Evolutionary conservation across 2,888 invertebrate species (phyloP).

Genomic region (Danaus chrysippus): DNA sequence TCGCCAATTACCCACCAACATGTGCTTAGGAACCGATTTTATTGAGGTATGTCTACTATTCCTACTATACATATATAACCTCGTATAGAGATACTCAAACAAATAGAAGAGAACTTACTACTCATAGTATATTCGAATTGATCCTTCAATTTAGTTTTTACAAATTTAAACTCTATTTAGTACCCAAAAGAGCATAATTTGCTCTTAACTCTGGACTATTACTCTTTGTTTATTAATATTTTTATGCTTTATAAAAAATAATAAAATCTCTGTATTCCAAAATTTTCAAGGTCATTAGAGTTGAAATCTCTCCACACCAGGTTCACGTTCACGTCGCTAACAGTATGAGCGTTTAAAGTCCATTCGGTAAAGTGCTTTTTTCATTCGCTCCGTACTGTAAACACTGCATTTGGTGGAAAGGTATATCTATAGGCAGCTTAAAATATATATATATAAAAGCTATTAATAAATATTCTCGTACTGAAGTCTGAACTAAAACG

Average conservation of each 20-base stretch:
- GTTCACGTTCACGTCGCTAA: conserved; percentile 19
- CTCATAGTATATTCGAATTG: no score
- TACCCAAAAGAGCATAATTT: no score
- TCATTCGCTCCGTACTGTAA: conserved; percentile 34
- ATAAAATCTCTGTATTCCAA: no score
- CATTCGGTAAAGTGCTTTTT: conserved; percentile 35
- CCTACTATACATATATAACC: not conserved
- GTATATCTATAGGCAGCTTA: conserved; percentile 12
- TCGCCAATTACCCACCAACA: conserved; percentile 17
- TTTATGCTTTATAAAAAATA: no score
- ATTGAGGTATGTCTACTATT: conserved; percentile 6
- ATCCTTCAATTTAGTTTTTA: no score
- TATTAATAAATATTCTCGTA: not conserved
- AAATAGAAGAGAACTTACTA: no score
- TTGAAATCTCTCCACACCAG: conserved; percentile 16
- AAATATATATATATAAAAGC: conserved; percentile 11
- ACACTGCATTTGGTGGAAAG: conserved; percentile 29
- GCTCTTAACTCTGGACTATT: no score
- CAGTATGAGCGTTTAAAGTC: conserved; percentile 32
- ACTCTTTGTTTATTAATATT: no score
- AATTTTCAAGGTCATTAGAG: conserved; percentile 6
- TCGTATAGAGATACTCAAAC: no score
- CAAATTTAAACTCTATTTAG: no score
- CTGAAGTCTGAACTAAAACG: no score
- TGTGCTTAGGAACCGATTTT: conserved; percentile 20